A percentile compares a stretch with the other conserved stretches of the same genome.
These are phyloP conservation scores for Cheilosia grossa DNA, from an alignment of 2,888 invertebrate genomes.

Conservation along the genomic window DNA sequence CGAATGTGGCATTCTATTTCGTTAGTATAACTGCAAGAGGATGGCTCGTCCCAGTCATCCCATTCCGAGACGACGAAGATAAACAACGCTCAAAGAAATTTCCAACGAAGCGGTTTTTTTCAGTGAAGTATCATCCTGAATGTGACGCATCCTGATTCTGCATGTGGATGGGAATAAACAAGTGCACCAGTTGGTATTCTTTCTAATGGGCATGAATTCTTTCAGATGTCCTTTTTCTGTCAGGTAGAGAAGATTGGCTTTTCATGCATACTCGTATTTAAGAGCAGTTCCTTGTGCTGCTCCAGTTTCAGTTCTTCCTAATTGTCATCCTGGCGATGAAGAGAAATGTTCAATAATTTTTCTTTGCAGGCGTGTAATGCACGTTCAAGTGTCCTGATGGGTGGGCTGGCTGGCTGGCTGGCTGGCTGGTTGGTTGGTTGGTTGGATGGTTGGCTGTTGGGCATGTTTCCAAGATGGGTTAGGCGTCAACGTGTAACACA, in stretches of 20 bases:
- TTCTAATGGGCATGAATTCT: conserved; percentile 52
- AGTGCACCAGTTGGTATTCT: conserved; percentile 39
- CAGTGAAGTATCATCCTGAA: conserved; percentile 42
- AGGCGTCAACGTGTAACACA: conserved; percentile 48
- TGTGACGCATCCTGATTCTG: conserved; percentile 40
- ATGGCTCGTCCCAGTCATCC: conserved; percentile 33
- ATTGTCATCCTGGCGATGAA: conserved; percentile 57
- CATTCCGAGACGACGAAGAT: conserved; percentile 48
- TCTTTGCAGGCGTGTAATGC: conserved; percentile 23
- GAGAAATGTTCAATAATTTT: conserved; percentile 66
- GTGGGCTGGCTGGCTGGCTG: neutral
- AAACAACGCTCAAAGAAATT: conserved; percentile 46
- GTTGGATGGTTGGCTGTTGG: conserved; percentile 1
- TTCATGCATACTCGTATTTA: conserved; percentile 16
- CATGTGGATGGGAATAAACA: conserved; percentile 33
- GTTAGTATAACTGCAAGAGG: conserved; percentile 39
- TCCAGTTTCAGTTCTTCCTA: conserved; percentile 58
- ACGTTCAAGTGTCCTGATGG: conserved; percentile 38
- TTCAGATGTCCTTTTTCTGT: conserved; percentile 62
- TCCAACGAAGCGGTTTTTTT: conserved; percentile 30
- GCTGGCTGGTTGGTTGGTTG: neutral
- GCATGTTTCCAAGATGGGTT: conserved; percentile 48
- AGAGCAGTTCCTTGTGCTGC: conserved; percentile 26
- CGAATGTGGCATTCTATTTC: conserved; percentile 66
- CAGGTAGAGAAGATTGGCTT: conserved; percentile 52